phyloP scores from a whole-genome alignment of 30 jellyfish, hydroid and myxozoan genomes.

The Aurelia aurita region DNA sequence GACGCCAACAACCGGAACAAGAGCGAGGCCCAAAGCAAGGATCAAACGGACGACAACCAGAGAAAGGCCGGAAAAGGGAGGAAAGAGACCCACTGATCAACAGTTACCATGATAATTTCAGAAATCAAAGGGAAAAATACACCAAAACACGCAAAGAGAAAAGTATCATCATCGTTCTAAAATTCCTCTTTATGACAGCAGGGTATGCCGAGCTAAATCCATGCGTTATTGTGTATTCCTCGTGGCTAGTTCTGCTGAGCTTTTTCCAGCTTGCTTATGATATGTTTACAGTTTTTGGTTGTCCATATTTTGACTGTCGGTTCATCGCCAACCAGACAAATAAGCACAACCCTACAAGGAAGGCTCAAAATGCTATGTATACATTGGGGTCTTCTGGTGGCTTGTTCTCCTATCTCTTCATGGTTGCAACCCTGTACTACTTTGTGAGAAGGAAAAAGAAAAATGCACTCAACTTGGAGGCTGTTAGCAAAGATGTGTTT shows the following conservation, averaged over 20 bases:
- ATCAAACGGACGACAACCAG: too few species aligned
- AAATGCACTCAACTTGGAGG: conserved; percentile 19
- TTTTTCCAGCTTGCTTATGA: conserved; percentile 22
- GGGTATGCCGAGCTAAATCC: too few species aligned
- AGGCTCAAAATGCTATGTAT: conserved; percentile 41
- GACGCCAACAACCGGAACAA: too few species aligned
- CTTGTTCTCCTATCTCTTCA: conserved; percentile 28
- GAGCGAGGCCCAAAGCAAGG: too few species aligned
- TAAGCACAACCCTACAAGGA: conserved; percentile 27
- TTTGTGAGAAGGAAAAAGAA: not conserved
- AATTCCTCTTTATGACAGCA: too few species aligned
- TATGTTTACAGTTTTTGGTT: conserved; percentile 9
- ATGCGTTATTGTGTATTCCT: not conserved
- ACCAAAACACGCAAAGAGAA: too few species aligned
- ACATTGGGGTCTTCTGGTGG: conserved; percentile 61
- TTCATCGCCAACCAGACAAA: not conserved
- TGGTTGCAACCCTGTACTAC: conserved; percentile 36
- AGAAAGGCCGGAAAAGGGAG: not conserved
- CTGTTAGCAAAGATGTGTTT: conserved; percentile 8
- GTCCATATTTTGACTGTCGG: conserved; percentile 25
- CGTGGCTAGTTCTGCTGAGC: not conserved
- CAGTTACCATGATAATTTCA: too few species aligned
- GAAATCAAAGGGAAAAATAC: too few species aligned
- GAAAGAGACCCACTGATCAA: not conserved
- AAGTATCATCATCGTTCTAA: too few species aligned